Conservation (phyloP, 2,888 invertebrate genomes). For the Lepidocyrtoides sp. region DNA sequence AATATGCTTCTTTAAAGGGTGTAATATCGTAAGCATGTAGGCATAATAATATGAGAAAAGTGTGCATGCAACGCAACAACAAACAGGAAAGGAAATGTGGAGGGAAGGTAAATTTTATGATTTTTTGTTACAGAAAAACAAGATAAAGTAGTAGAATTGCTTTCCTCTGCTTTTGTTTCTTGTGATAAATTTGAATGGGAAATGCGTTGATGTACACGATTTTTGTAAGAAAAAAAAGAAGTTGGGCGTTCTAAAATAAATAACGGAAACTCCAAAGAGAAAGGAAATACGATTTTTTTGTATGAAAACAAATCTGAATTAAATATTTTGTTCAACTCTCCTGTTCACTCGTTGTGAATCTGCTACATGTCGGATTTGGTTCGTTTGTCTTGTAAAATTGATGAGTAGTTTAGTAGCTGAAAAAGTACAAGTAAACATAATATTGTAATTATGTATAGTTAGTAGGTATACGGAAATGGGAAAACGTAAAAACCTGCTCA, state of each 20-base stretch:
- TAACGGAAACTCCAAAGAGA: not conserved
- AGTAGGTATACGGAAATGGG: not conserved
- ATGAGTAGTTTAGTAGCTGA: no score
- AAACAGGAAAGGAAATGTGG: not conserved
- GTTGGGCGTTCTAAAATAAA: slow-evolving; percentile 29
- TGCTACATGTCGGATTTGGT: slow-evolving; percentile 56
- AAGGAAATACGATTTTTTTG: not conserved
- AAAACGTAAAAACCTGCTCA: slow-evolving; percentile 22
- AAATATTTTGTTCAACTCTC: slow-evolving; percentile 4
- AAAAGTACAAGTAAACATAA: not conserved
- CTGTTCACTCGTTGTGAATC: slow-evolving; percentile 12
- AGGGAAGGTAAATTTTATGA: slow-evolving; percentile 35
- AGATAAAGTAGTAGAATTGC: slow-evolving; percentile 16
- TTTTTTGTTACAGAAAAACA: slow-evolving; percentile 18
- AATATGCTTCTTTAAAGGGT: not conserved
- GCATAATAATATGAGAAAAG: not conserved
- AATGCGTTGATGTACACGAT: slow-evolving; percentile 42
- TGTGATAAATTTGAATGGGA: slow-evolving; percentile 59
- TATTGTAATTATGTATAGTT: no score
- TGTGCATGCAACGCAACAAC: not conserved
- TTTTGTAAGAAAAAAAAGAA: not conserved
- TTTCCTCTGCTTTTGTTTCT: not conserved
- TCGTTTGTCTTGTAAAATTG: slow-evolving; percentile 59
- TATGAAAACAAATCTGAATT: not conserved
- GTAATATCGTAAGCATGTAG: no score